Base-by-base conservation (phyloP, 1,140 invertebrate species). In the Microplitis demolitor region DNA sequence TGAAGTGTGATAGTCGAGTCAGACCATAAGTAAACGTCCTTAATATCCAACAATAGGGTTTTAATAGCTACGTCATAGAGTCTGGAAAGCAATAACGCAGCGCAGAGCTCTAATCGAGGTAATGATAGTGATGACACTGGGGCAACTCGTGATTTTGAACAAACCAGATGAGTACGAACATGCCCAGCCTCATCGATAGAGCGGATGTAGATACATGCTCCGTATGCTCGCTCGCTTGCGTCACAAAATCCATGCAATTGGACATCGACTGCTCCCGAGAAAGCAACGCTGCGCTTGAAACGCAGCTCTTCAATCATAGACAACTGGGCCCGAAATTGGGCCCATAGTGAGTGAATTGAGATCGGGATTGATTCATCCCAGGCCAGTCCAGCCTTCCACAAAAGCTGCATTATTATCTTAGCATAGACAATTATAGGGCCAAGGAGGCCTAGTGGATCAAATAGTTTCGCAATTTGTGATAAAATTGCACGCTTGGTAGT, bases 181-280 rank as follows among this genome's bases (percentile, higher is more conserved):
- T 56, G 33, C 8, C 24, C 34, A 5, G 39, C 3, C 3, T 4
- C 5, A 60, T 69, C 53, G 2, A 3, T 8, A 64, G 24, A 9
- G 13, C 70, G 45, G 1, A 66, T 3, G 33, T 72, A 72, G 24
- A 84, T 16, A 51, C 77, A 80, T 2, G 82, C 82, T 0, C 78
- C 82, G 58, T 85, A 87, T 0, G 78, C 81, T 0, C 3, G 9
- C 35, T 78, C 70, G 6, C 77, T 82, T 0, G 81, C 80, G 51
- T 87, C 85, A 4, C 75, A 78, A 66, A 87, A 87, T 1, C 82
- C 85, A 62, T 85, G 80, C 0, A 83, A 2, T 67, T 84, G 58
- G 3, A 75, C 54, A 0, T 16, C 0, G 0, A 0, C 3, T 6
- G 4, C 3, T 0, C 69, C 9, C 0, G 5, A 1, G 0, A 54